Conservation (phyloP, 2,888 invertebrate species). For the Cryptops parisi region DNA sequence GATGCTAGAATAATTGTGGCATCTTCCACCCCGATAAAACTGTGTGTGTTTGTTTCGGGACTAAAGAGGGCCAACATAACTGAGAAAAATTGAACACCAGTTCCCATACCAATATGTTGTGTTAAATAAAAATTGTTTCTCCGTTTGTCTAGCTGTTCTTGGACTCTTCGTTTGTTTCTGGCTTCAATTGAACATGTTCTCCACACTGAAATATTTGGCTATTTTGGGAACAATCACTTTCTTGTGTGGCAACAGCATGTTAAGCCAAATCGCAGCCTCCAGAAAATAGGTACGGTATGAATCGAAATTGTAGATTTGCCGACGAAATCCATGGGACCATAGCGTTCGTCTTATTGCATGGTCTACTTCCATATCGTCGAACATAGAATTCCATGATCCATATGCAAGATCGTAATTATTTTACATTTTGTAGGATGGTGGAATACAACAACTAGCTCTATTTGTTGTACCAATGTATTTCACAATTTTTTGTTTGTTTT, state of each 20-base stretch:
- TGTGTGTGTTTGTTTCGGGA: background rate
- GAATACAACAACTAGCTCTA: too few relatives aligned
- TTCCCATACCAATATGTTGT: too few relatives aligned
- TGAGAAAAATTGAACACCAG: too few relatives aligned
- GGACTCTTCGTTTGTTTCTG: conserved; percentile 80
- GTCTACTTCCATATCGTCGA: background rate
- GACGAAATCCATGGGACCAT: background rate
- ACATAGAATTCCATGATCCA: background rate
- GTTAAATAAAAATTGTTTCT: too few relatives aligned
- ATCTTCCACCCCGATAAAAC: background rate
- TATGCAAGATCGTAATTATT: too few relatives aligned
- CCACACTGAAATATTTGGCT: conserved; percentile 75
- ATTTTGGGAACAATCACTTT: conserved; percentile 78
- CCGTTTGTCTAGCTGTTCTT: conserved; percentile 53
- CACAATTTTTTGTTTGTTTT: too few relatives aligned
- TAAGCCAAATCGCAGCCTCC: conserved; percentile 56
- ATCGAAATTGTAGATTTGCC: background rate
- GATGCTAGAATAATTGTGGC: background rate
- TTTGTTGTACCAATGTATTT: too few relatives aligned
- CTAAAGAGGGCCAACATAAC: background rate
- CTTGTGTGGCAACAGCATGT: conserved; percentile 78
- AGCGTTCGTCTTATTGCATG: background rate
- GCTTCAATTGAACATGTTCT: conserved; percentile 90
- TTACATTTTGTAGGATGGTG: too few relatives aligned
- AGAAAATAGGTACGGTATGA: conserved; percentile 13